Evolutionary conservation across 2,113 vertebrate species (phyloP).

Genomic region (Cephalopterus ornatus): DNA sequence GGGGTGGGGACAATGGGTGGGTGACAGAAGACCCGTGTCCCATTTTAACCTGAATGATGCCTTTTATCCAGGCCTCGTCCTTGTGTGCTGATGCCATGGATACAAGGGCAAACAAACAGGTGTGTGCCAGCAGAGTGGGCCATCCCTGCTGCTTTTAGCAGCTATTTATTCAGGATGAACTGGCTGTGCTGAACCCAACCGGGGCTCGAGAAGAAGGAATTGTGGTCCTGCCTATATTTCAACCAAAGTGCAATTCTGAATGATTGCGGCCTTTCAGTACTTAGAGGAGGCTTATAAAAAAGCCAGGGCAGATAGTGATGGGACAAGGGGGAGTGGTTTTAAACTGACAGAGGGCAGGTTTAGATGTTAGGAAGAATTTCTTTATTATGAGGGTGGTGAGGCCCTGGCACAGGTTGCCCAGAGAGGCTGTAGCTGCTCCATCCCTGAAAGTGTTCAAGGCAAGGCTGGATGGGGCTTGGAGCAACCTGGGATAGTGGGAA

Average conservation of each 20-base stretch:
- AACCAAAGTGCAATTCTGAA: not conserved
- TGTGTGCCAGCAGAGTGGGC: not conserved
- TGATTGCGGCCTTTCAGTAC: not conserved
- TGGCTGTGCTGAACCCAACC: not conserved
- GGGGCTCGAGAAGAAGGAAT: not conserved
- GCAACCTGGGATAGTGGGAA: not conserved
- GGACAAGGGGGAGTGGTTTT: not conserved
- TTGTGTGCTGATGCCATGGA: not conserved
- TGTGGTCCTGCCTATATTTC: not conserved
- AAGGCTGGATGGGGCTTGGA: not conserved
- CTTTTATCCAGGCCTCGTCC: not conserved
- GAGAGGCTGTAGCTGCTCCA: not conserved
- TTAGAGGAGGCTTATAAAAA: not conserved
- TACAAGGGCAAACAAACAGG: not conserved
- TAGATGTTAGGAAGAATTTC: not conserved
- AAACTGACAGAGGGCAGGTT: not conserved
- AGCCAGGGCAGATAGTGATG: not conserved
- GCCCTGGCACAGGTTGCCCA: not conserved
- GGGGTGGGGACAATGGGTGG: accelerated
- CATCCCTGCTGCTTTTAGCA: not conserved
- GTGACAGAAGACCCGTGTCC: accelerated
- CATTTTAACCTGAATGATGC: not conserved
- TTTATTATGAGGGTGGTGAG: not conserved
- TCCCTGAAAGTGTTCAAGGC: not conserved
- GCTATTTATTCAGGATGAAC: not conserved